Percentiles rank a stretch among this genome's conserved stretches.
These are phyloP conservation scores for Lithobius niger DNA, from an alignment of 1,140 invertebrate species.

Conservation along the genomic window DNA sequence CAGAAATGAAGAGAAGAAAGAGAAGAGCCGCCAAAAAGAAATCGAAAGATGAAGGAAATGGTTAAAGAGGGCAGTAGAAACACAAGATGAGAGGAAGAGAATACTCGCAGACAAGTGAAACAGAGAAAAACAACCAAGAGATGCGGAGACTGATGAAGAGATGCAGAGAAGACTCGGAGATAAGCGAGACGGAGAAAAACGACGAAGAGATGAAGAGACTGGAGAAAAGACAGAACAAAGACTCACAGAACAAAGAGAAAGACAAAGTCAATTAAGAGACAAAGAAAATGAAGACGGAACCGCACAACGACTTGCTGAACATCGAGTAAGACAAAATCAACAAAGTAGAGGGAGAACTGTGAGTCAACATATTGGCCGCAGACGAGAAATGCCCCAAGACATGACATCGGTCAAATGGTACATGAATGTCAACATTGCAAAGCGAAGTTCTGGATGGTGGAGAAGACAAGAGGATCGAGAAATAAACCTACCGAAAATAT, in stretches of 20 bases:
- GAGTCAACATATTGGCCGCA: background rate
- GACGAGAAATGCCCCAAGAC: background rate
- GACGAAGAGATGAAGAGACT: background rate
- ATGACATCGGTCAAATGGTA: background rate
- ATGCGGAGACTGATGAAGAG: too few relatives aligned
- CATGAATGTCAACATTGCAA: background rate
- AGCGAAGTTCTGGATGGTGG: background rate
- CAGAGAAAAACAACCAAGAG: too few relatives aligned
- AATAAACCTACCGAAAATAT: background rate
- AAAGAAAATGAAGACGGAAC: too few relatives aligned
- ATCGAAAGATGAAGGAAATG: background rate
- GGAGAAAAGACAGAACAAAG: background rate
- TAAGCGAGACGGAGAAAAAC: background rate
- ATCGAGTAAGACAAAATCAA: background rate
- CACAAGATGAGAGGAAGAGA: background rate
- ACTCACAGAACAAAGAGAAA: background rate
- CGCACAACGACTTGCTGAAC: too few relatives aligned
- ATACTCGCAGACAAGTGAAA: background rate
- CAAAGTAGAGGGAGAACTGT: background rate
- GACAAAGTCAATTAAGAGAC: background rate
- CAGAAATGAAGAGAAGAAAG: too few relatives aligned
- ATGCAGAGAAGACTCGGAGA: background rate
- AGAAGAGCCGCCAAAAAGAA: background rate
- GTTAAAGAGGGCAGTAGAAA: background rate
- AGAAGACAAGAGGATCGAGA: background rate